Evolutionary conservation across 92 coral and sea anemone species (phyloP).

Genomic region (Chrysogorgia sp.): DNA sequence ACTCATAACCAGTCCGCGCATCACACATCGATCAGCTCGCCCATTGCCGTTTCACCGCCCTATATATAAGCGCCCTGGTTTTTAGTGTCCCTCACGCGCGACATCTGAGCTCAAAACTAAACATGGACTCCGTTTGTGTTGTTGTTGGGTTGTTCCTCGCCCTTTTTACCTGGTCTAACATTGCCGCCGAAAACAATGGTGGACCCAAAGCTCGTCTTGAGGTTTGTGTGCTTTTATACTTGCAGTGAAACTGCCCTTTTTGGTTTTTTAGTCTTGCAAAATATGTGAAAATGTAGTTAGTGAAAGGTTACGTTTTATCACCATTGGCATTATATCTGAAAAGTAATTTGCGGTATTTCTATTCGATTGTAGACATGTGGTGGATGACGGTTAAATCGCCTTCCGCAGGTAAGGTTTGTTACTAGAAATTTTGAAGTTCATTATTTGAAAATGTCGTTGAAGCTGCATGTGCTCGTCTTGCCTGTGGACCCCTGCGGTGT

Average conservation of each 20-base stretch:
- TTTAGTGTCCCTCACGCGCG: constrained; percentile 5
- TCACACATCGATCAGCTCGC: no score
- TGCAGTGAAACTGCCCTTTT: not conserved
- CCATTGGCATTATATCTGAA: not conserved
- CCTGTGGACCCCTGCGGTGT: no score
- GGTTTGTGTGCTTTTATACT: constrained; percentile 42
- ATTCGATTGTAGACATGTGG: constrained; percentile 81
- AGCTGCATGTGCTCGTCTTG: no score
- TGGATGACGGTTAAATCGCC: constrained; percentile 98
- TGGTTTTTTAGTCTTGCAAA: not conserved
- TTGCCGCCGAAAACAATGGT: constrained; percentile 10
- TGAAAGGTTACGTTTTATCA: no score
- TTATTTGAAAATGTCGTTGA: no score
- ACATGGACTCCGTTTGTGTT: constrained; percentile 17
- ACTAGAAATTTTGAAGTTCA: no score
- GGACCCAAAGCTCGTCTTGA: constrained; percentile 69
- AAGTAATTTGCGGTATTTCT: not conserved
- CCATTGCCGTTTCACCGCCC: not conserved
- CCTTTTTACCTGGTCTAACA: not conserved
- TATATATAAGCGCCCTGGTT: no score
- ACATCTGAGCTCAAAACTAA: not conserved
- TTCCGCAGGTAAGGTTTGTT: constrained; percentile 88
- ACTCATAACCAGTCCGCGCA: no score
- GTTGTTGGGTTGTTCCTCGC: not conserved
- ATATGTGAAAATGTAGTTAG: not conserved